phyloP scores from a whole-genome alignment of 2,113 vertebrate species.

The Cryptomyrus ogoouensis region DNA sequence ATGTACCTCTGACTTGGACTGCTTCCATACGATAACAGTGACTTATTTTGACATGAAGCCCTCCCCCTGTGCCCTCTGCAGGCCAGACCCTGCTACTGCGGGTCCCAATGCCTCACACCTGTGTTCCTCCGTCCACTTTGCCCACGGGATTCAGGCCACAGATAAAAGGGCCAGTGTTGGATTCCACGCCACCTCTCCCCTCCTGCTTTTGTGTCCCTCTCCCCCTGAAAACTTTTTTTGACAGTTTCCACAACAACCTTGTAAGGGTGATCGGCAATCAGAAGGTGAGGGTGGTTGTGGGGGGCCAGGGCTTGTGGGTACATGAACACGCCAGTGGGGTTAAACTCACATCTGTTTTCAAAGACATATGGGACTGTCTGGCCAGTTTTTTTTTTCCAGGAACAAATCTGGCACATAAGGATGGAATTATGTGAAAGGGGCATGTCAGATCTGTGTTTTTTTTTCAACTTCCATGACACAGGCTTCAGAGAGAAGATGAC shows the following conservation, averaged over 20 bases:
- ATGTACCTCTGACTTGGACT: not conserved
- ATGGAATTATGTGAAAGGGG: not conserved
- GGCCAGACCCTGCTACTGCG: not conserved
- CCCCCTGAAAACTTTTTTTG: slow-evolving; percentile 2
- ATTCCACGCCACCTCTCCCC: not conserved
- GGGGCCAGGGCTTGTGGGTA: not conserved
- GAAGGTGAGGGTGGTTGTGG: not conserved
- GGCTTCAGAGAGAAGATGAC: not conserved
- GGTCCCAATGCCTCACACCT: not conserved
- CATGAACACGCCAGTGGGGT: not conserved
- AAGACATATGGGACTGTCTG: not conserved
- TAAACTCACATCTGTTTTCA: not conserved
- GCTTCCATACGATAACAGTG: not conserved
- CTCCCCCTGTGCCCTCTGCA: not conserved
- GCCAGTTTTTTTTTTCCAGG: not conserved
- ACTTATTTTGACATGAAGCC: not conserved
- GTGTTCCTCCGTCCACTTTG: not conserved
- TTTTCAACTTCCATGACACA: not conserved
- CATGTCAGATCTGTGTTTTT: not conserved
- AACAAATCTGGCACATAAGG: not conserved
- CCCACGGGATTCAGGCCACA: not conserved
- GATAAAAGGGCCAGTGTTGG: not conserved
- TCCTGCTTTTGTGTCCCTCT: not conserved
- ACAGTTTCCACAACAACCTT: slow-evolving; percentile 10
- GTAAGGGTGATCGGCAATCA: not conserved